phyloP scores from a whole-genome alignment of 1,140 invertebrate genomes.

The Episyrphus balteatus region DNA sequence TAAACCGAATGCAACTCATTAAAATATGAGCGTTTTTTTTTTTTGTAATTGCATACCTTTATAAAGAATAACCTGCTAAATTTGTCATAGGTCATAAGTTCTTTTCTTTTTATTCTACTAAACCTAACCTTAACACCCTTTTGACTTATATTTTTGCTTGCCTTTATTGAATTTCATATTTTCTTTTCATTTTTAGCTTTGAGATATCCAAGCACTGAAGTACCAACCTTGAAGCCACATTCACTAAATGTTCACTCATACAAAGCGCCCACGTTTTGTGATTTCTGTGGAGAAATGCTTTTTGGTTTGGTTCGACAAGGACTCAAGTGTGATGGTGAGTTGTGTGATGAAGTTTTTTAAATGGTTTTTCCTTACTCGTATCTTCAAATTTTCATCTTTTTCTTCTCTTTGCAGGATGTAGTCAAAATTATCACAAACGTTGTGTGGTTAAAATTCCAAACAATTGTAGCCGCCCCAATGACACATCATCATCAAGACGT shows the following conservation, averaged over 20 bases:
- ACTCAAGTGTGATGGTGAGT: constrained; percentile 92
- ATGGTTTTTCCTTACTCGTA: not conserved
- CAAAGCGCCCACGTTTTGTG: constrained; percentile 97
- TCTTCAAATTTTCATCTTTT: not conserved
- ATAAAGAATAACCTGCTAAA: too few relatives aligned
- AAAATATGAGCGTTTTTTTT: too few relatives aligned
- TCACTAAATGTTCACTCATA: constrained; percentile 91
- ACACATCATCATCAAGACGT: constrained; percentile 30
- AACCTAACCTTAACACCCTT: not conserved
- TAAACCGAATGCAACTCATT: too few relatives aligned
- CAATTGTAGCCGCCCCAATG: constrained; percentile 60
- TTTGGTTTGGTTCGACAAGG: constrained; percentile 97
- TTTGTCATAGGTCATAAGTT: too few relatives aligned
- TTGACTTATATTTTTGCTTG: too few relatives aligned
- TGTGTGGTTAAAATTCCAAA: constrained; percentile 98
- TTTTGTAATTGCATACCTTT: too few relatives aligned
- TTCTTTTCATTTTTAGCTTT: constrained; percentile 42
- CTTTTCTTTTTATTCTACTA: too few relatives aligned
- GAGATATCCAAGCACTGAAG: constrained; percentile 50
- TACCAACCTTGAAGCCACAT: constrained; percentile 73
- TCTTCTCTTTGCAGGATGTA: constrained; percentile 62
- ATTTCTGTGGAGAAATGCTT: constrained; percentile 99
- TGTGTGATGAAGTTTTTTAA: not conserved
- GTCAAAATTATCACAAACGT: constrained; percentile 95
- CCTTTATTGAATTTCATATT: not conserved